Evolutionary conservation across 2,888 invertebrate species (phyloP), one percentile per base, ranked within the genome.

Genomic region (Cephus nigrinus): DNA sequence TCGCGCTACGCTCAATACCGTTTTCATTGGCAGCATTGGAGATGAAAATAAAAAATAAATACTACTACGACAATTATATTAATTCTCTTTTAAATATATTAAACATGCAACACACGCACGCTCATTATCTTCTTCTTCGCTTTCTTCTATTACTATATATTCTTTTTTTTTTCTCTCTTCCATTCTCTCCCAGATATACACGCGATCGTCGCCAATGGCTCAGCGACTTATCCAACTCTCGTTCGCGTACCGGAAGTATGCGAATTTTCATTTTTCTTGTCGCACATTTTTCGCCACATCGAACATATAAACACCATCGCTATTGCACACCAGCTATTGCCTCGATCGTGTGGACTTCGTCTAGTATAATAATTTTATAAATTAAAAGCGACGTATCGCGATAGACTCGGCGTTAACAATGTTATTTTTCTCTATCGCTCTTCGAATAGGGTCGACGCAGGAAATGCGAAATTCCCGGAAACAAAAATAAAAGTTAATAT

Each of bases 181-280:
- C 77, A 76, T 81, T 79, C 81, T 78, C 78, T 74, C 78, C 80
- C 80, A 81, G 76, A 79, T 68, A 74, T 75, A 74, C 12, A 55
- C 23, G 55, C 23, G 55, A 55, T 9, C 23, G 55, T 55, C 23
- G 55, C 9, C 23, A 5, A 23, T 23, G 9, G 15, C 23, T 23
- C 0, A 2, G 9, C 55, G 55, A 55, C 23, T 23, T 1, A 5
- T 9, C 5, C 23, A 0, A 5, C 23, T 55, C 55, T 2, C 23
- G 23, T 40, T 40, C 15, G 40, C 40, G 40, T 40, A 15, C 40
- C 15, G 40, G 40, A 40, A 40, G 40, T 40, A 15, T 0, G 34
- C 34, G 3, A 55, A 4, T 40, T 15, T 4, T 36, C 4, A 1
- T 15, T 4, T 12, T 40, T 15, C 4, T 12, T 12, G 15, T 15